Conservation (phyloP, 2,113 vertebrate genomes). For the Corvus moneduloides region DNA sequence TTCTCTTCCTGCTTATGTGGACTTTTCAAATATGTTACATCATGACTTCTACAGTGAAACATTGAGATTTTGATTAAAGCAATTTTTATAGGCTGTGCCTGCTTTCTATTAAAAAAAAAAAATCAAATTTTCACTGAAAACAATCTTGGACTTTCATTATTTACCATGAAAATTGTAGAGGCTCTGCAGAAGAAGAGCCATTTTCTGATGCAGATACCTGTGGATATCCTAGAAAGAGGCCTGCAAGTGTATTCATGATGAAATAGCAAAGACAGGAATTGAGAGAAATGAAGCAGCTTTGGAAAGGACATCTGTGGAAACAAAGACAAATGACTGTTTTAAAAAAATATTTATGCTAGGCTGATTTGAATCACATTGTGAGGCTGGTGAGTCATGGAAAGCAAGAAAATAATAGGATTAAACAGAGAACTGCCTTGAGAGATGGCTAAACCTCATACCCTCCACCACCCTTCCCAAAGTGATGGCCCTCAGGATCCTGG, state of each 20-base stretch:
- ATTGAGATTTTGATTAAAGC: background rate
- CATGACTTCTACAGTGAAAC: background rate
- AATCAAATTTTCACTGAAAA: background rate
- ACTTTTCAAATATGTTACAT: background rate
- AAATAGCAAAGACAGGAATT: background rate
- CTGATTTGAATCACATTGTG: background rate
- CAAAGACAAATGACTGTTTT: slow-evolving; percentile 5
- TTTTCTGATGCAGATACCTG: background rate
- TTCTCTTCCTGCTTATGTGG: background rate
- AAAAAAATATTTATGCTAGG: background rate
- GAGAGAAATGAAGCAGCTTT: background rate
- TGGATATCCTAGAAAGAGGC: background rate
- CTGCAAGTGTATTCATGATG: background rate
- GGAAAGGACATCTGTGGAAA: background rate
- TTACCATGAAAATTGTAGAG: background rate
- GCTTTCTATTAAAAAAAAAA: background rate
- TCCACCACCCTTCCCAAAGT: background rate
- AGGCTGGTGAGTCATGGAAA: background rate
- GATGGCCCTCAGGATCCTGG: background rate
- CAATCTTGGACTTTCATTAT: background rate
- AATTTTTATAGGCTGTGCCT: background rate
- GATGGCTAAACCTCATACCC: background rate
- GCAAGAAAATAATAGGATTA: background rate
- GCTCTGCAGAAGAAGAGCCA: background rate
- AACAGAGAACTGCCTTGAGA: background rate